Conservation (phyloP, 1,140 invertebrate genomes). For the Drosophila kohkoa region DNA sequence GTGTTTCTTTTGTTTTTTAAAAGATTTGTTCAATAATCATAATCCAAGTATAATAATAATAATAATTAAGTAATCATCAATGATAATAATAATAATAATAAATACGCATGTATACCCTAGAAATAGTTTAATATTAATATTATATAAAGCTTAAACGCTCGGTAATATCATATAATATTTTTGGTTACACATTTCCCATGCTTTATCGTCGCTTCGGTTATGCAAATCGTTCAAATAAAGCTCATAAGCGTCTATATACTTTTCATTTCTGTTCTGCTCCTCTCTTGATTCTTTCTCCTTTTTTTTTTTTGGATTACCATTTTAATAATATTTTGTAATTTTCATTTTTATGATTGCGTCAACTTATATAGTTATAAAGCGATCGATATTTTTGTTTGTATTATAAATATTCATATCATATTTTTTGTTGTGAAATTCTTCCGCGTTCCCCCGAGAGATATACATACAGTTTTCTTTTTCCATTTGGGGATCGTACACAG, state of each 20-base stretch:
- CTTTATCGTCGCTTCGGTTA: slow-evolving; percentile 55
- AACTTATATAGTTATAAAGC: slow-evolving; percentile 57
- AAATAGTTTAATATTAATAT: slow-evolving; percentile 67
- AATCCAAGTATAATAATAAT: slow-evolving; percentile 53
- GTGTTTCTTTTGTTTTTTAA: slow-evolving; percentile 15
- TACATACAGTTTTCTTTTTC: slow-evolving; percentile 1
- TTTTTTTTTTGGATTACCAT: slow-evolving; percentile 22
- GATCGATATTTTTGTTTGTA: slow-evolving; percentile 26
- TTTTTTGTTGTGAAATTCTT: slow-evolving; percentile 33
- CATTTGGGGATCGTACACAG: slow-evolving; percentile 9
- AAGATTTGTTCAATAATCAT: slow-evolving; percentile 48
- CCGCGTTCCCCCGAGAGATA: slow-evolving; percentile 8
- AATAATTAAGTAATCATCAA: slow-evolving; percentile 36
- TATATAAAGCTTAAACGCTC: slow-evolving; percentile 80
- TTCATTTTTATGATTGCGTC: slow-evolving; percentile 42
- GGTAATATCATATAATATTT: slow-evolving; percentile 82
- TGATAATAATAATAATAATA: slow-evolving; percentile 52
- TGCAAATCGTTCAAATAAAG: slow-evolving; percentile 80
- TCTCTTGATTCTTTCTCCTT: slow-evolving; percentile 8
- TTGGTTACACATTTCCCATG: slow-evolving; percentile 78
- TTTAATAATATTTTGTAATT: slow-evolving; percentile 35
- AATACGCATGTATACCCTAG: slow-evolving; percentile 42
- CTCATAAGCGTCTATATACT: slow-evolving; percentile 83
- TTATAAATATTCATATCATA: slow-evolving; percentile 46
- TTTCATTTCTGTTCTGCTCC: slow-evolving; percentile 45